Conservation (phyloP, 2,888 invertebrate genomes). For the Andrena fulva region DNA sequence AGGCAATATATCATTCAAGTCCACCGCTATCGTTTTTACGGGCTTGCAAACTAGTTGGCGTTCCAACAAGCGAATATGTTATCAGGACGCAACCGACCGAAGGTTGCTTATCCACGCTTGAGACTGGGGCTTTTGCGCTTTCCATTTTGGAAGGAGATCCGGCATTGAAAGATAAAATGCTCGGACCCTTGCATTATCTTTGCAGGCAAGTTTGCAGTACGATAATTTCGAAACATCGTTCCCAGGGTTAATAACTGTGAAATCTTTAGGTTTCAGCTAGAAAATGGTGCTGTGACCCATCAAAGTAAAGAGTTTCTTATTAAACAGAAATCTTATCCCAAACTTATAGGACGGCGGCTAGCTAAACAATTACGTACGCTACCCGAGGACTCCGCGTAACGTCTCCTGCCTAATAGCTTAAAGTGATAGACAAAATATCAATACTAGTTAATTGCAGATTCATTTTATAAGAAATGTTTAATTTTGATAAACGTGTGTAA, state of each 20-base stretch:
- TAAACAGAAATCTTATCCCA: slow-evolving; percentile 92
- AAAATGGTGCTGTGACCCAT: slow-evolving; percentile 96
- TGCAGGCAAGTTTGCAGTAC: slow-evolving; percentile 86
- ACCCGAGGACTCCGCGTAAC: slow-evolving; percentile 74
- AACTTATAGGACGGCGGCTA: slow-evolving; percentile 92
- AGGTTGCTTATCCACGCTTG: slow-evolving; percentile 95
- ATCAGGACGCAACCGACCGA: slow-evolving; percentile 97
- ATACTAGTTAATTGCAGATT: slow-evolving; percentile 52
- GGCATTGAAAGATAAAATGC: slow-evolving; percentile 88
- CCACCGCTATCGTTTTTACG: slow-evolving; percentile 90
- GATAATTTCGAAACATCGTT: not conserved
- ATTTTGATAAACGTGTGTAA: slow-evolving; percentile 46
- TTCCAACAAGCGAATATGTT: slow-evolving; percentile 93
- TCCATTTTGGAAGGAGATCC: slow-evolving; percentile 90
- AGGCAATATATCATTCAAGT: slow-evolving; percentile 94
- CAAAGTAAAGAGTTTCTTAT: slow-evolving; percentile 96
- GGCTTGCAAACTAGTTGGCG: slow-evolving; percentile 92
- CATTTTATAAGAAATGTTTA: slow-evolving; percentile 52
- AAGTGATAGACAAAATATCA: slow-evolving; percentile 26
- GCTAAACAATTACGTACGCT: slow-evolving; percentile 85
- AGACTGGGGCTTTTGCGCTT: slow-evolving; percentile 93
- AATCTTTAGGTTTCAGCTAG: slow-evolving; percentile 89
- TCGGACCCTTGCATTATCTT: slow-evolving; percentile 92
- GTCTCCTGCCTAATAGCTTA: slow-evolving; percentile 24
- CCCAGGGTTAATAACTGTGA: not conserved